A percentile compares a stretch with the other conserved stretches of the same genome.
Evolutionary conservation across 2,797 vertebrate genomes (phyloP).

Genomic region (Ctenopoma kingsleyae): DNA sequence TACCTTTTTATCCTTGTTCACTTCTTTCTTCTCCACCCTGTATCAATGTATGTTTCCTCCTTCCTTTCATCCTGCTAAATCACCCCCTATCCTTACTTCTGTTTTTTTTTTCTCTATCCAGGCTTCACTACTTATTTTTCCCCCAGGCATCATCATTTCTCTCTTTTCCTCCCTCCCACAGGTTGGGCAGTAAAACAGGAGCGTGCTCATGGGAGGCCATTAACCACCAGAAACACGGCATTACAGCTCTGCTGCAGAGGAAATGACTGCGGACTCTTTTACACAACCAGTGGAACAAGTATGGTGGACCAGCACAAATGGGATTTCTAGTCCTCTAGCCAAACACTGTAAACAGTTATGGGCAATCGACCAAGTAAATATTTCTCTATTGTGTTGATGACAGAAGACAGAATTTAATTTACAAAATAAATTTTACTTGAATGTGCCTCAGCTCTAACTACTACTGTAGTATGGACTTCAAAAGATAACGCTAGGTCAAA

Average conservation of each 20-base stretch:
- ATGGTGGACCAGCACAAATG: conserved; percentile 36
- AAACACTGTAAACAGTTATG: background rate
- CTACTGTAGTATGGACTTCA: too few relatives aligned
- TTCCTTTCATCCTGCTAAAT: conserved; percentile 28
- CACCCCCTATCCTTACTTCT: conserved; percentile 3
- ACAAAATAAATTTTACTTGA: background rate
- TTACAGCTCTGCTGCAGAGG: conserved; percentile 50
- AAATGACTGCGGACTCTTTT: conserved; percentile 54
- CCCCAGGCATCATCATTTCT: conserved; percentile 73
- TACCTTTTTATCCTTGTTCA: conserved; percentile 32
- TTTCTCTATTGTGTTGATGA: background rate
- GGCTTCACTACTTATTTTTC: conserved; percentile 57
- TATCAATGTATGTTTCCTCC: conserved; percentile 25
- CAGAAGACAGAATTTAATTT: background rate
- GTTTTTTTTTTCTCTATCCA: conserved; percentile 40
- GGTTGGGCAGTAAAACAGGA: conserved; percentile 73
- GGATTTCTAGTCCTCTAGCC: conserved; percentile 23
- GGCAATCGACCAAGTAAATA: background rate
- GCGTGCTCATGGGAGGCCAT: conserved; percentile 73
- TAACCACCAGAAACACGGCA: conserved; percentile 69
- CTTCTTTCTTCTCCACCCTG: conserved; percentile 18
- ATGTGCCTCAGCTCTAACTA: background rate
- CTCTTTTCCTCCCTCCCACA: conserved; percentile 59
- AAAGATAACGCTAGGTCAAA: too few relatives aligned
- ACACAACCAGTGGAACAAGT: conserved; percentile 29